Percentiles rank a stretch among this genome's conserved stretches.
Evolutionary conservation across 1,140 invertebrate genomes (phyloP).

Genomic region (Cydia splendana): DNA sequence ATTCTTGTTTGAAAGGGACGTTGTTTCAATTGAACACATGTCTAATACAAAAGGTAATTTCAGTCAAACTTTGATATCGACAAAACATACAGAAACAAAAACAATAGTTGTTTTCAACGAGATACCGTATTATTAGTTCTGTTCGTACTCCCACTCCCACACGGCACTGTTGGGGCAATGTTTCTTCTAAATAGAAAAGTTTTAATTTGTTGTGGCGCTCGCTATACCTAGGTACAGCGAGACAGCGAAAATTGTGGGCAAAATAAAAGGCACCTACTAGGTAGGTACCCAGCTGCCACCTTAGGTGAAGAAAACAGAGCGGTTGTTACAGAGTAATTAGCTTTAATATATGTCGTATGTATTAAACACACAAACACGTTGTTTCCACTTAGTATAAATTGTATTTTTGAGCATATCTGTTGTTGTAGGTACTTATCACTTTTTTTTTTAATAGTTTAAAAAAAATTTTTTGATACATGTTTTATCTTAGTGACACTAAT

Average conservation of each 20-base stretch:
- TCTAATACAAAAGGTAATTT: constrained; percentile 36
- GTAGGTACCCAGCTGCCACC: not conserved
- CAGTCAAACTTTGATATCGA: constrained; percentile 39
- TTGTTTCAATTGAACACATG: not conserved
- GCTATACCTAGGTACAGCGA: constrained; percentile 25
- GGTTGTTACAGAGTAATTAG: not conserved
- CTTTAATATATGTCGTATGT: not conserved
- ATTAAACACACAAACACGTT: too few relatives aligned
- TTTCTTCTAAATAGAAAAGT: constrained; percentile 61
- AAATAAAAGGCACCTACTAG: constrained; percentile 11
- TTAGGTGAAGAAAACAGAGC: not conserved
- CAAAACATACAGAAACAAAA: constrained; percentile 48
- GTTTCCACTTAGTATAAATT: too few relatives aligned
- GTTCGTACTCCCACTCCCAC: constrained; percentile 43
- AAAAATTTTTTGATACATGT: too few relatives aligned
- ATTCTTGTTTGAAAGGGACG: not conserved
- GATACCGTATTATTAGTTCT: constrained; percentile 43
- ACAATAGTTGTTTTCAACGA: constrained; percentile 43
- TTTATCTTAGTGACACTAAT: too few relatives aligned
- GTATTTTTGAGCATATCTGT: too few relatives aligned
- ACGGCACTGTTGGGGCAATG: constrained; percentile 42
- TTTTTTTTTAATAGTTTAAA: too few relatives aligned
- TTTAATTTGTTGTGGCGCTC: constrained; percentile 54
- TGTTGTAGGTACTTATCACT: too few relatives aligned
- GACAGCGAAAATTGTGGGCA: not conserved